Evolutionary conservation across 1,140 invertebrate genomes (phyloP).

Genomic region (Ceratosolen fusciceps): DNA sequence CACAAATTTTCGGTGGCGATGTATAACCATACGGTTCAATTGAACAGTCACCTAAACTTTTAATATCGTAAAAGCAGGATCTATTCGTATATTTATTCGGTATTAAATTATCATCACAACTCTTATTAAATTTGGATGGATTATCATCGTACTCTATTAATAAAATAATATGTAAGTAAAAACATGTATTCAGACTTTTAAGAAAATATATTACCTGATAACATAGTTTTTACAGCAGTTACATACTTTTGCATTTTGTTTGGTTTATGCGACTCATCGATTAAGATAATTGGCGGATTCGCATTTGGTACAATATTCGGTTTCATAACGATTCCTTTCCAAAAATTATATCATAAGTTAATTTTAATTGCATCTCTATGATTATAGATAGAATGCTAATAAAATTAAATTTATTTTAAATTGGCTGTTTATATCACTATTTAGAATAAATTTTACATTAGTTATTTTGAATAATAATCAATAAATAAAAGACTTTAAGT

Average conservation of each 20-base stretch:
- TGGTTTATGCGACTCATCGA: constrained; percentile 43
- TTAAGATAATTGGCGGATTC: constrained; percentile 54
- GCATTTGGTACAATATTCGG: constrained; percentile 51
- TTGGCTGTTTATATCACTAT: too few species aligned
- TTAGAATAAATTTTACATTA: too few species aligned
- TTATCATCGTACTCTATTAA: constrained; percentile 54
- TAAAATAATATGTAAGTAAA: too few species aligned
- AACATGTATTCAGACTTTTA: neutral
- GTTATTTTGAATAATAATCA: too few species aligned
- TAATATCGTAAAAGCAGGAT: constrained; percentile 59
- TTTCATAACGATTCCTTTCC: constrained; percentile 59
- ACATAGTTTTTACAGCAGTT: constrained; percentile 48
- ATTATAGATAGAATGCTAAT: too few species aligned
- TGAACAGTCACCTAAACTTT: constrained; percentile 54
- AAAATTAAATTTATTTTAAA: too few species aligned
- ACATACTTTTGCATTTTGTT: constrained; percentile 50
- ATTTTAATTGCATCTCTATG: too few species aligned
- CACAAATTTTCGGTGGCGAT: constrained; percentile 76
- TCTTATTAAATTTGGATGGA: constrained; percentile 47
- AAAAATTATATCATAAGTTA: too few species aligned
- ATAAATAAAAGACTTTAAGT: too few species aligned
- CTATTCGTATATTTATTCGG: constrained; percentile 21
- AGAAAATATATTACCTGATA: constrained; percentile 50
- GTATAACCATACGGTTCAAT: constrained; percentile 77
- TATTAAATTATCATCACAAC: constrained; percentile 39